These are phyloP conservation scores for Kryptopterus vitreolus DNA, from an alignment of 2,797 vertebrate species.

Conservation along the genomic window DNA sequence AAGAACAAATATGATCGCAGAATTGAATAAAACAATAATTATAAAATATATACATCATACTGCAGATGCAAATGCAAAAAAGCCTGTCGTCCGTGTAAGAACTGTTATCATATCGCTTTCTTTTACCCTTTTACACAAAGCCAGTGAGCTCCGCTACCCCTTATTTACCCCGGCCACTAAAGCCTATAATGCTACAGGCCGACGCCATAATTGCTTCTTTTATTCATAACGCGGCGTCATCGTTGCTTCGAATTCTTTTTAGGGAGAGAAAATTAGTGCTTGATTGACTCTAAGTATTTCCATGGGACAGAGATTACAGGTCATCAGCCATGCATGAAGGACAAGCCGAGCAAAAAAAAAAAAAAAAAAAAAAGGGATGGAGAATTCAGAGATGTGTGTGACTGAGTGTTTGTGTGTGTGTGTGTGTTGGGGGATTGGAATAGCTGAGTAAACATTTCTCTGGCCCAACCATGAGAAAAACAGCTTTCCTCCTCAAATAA, in stretches of 20 bases:
- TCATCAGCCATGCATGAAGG: constrained; percentile 48
- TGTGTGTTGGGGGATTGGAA: background rate
- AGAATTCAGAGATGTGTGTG: background rate
- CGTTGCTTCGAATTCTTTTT: constrained; percentile 39
- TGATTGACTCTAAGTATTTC: constrained; percentile 52
- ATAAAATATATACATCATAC: background rate
- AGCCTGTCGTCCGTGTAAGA: constrained; percentile 13
- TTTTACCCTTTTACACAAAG: constrained; percentile 26
- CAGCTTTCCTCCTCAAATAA: too few relatives aligned
- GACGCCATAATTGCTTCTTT: constrained; percentile 43
- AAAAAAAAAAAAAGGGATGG: too few relatives aligned
- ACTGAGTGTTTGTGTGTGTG: constrained; percentile 9
- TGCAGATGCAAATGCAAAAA: background rate
- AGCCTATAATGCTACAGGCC: constrained; percentile 29
- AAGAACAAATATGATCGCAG: too few relatives aligned
- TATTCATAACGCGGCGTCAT: constrained; percentile 40
- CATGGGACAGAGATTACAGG: constrained; percentile 53
- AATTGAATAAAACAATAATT: too few relatives aligned
- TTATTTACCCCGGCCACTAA: constrained; percentile 18
- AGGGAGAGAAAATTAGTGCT: constrained; percentile 44
- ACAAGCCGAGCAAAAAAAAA: constrained; percentile 37
- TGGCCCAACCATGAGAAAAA: too few relatives aligned
- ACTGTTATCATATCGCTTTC: constrained; percentile 19
- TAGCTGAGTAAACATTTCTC: background rate
- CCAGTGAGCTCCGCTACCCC: constrained; percentile 16